Conservation (phyloP, 2,113 vertebrate genomes). For the Labeo catla region DNA sequence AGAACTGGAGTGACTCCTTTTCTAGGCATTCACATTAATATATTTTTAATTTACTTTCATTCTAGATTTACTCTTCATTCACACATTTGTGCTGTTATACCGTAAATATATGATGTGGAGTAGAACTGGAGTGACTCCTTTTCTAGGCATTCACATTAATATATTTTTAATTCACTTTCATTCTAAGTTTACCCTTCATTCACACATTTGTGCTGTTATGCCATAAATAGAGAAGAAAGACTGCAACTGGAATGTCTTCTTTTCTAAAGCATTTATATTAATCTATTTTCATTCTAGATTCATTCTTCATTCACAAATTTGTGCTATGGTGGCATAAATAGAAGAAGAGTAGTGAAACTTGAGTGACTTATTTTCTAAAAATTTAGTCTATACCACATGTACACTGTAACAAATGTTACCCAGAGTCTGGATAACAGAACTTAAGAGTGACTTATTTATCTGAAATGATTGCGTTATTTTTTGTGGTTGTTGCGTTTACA, state of each 20-base stretch:
- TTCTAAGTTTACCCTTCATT: not conserved
- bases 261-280: too few species aligned
- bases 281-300: not conserved
- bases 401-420: not conserved
- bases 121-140: not conserved
- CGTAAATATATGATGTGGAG: too few species aligned
- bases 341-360: not conserved
- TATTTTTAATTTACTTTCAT: not conserved
- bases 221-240: not conserved
- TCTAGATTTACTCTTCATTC: not conserved
- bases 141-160: not conserved
- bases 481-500: not conserved
- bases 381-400: not conserved
- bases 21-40: not conserved
- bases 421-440: not conserved
- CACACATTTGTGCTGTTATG: not conserved
- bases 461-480: not conserved
- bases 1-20: not conserved
- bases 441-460: conserved; percentile 4
- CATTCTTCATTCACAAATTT: not conserved
- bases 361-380: conserved; percentile 3
- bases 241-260: not conserved
- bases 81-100: not conserved
- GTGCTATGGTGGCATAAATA: not conserved
- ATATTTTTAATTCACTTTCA: too few species aligned